These are phyloP conservation scores for Hirtodrosophila confusa DNA, from an alignment of 2,888 invertebrate species.

Conservation along the genomic window DNA sequence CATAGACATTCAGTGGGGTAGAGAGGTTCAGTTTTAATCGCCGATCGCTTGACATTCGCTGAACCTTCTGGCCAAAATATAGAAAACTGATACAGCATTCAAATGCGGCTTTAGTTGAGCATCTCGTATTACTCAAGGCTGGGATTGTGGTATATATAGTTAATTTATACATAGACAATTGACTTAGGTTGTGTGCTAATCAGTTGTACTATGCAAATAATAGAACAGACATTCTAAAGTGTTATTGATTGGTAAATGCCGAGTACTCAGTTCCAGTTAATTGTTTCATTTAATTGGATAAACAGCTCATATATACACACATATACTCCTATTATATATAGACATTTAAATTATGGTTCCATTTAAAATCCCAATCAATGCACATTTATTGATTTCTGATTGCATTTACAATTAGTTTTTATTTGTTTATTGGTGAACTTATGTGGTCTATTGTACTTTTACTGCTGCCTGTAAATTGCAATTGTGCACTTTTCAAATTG, in stretches of 20 bases:
- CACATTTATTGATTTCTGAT: background rate
- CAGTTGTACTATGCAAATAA: conserved; percentile 30
- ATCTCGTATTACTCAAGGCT: conserved; percentile 23
- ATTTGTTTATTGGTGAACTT: background rate
- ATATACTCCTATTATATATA: too few species aligned
- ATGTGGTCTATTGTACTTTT: background rate
- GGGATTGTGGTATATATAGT: conserved; percentile 17
- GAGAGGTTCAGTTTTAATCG: conserved; percentile 3
- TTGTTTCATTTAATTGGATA: background rate
- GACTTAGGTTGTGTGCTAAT: conserved; percentile 38
- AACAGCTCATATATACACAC: background rate
- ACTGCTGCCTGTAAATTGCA: background rate
- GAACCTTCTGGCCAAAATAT: conserved; percentile 20
- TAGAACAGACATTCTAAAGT: background rate
- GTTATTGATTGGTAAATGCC: background rate
- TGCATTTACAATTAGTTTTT: conserved; percentile 12
- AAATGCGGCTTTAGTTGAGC: conserved; percentile 41
- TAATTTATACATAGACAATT: conserved; percentile 41
- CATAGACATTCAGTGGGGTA: too few species aligned
- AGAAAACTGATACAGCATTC: conserved; percentile 1
- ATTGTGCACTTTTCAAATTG: conserved; percentile 6
- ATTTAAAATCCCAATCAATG: background rate
- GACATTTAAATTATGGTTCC: background rate
- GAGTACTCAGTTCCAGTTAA: background rate
- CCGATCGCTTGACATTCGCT: conserved; percentile 34